These are phyloP conservation scores for Raja brachyura DNA, from an alignment of 2,113 vertebrate species.

Conservation along the genomic window DNA sequence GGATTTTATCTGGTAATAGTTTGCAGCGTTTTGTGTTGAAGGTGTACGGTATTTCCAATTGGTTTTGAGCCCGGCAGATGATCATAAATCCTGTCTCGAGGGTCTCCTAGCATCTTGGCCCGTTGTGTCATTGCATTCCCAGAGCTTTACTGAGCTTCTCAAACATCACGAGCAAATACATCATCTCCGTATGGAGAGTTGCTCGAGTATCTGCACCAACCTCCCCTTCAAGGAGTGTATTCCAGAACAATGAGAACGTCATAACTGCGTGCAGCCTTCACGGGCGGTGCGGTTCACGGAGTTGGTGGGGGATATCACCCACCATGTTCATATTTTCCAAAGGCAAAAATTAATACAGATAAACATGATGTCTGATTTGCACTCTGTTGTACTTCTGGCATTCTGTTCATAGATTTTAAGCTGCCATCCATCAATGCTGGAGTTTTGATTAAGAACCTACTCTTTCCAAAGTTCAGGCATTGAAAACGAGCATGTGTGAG, in stretches of 20 bases:
- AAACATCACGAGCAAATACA: background rate
- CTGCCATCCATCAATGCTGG: background rate
- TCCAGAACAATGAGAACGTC: background rate
- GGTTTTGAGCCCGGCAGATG: background rate
- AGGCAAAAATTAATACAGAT: no score
- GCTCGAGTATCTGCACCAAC: background rate
- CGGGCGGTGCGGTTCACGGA: background rate
- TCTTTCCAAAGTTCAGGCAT: background rate
- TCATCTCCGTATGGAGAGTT: background rate
- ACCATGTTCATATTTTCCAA: no score
- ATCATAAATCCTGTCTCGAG: no score
- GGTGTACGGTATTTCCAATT: background rate
- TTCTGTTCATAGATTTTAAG: background rate
- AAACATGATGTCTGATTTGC: no score
- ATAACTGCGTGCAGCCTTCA: background rate
- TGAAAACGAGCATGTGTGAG: background rate
- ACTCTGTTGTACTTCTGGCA: no score
- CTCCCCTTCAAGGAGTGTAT: background rate
- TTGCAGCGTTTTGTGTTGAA: background rate
- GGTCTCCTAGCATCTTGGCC: background rate
- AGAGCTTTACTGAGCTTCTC: no score
- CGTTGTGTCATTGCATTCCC: no score
- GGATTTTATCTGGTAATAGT: background rate
- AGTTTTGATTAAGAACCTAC: no score
- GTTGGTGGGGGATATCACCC: no score